Evolutionary conservation across 64 coral and sea anemone species (phyloP), one percentile per base, ranked within the genome.

Genomic region (Dendrophyllia cribrosa): DNA sequence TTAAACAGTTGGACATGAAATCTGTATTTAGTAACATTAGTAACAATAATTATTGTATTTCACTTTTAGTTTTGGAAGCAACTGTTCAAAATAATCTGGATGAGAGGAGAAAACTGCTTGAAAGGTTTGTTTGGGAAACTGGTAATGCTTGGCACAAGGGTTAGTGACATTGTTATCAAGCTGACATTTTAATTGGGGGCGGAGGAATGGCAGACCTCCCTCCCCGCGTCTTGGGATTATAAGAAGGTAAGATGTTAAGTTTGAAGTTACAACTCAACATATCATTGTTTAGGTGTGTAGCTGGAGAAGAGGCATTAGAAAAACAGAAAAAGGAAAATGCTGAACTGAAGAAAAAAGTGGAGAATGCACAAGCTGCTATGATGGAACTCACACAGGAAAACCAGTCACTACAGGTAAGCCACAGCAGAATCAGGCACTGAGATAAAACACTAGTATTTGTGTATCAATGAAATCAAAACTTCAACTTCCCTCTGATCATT

Each of bases 371-470:
- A 44, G 91, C 95, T 13, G 95, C 95, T 15, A 94, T 93, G 79
- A 93, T 97, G 83, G 95, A 97, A 67, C 77, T 97, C 2, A 97
- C 95, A 45, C 95, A 97, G 62, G 95, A 97, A 53, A 97, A 97
- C 48, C 95, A 97, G 61, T 94, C 93, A n/a, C 68, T 97, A 52
- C 92, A 97, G 88, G 95, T 97, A 76, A 80, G 66, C 8, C 60
- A n/a, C 49, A 15, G 68, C 6, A 55, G 4, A 15, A 11, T 12
- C n/a, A 19, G 3, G 5, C 7, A 13, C 34, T 34, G 34, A 34
- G 34, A 34, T 34, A 34, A 34, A 34, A 34, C 34, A 34, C 34
- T 34, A 2, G 2, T 34, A 34, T 34, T 34, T 34, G 34, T 34
- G 34, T 34, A 34, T 34, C 34, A 34, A 34, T 34, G 34, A 34